Evolutionary conservation across 2,113 vertebrate species (phyloP).

Genomic region (Nettapus auritus): DNA sequence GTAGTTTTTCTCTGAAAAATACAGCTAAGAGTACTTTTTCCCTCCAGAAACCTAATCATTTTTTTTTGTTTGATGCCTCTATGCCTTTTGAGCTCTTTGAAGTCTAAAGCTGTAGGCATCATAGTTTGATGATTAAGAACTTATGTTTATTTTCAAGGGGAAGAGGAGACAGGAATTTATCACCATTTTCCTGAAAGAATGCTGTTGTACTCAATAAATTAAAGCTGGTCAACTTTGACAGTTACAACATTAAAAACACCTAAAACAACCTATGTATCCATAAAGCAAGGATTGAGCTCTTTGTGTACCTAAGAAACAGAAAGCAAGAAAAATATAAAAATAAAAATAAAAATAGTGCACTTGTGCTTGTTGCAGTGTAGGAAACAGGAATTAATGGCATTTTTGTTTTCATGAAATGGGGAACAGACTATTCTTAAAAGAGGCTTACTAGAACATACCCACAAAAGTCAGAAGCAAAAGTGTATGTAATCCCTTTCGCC

Average conservation of each 20-base stretch:
- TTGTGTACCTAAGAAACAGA: not conserved
- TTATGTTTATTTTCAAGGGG: not conserved
- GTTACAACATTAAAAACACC: not conserved
- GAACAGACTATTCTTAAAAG: not conserved
- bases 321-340: not conserved
- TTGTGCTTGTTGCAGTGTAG: not conserved
- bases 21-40: not conserved
- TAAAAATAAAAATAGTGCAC: not conserved
- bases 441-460: not conserved
- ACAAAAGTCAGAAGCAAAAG: not conserved
- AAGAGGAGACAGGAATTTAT: not conserved
- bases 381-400: not conserved
- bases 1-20: not conserved
- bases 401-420: not conserved
- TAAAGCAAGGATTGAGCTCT: not conserved
- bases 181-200: not conserved
- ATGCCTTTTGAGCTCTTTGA: not conserved
- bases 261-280: not conserved
- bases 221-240: not conserved
- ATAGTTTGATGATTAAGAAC: not conserved
- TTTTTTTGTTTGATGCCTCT: not conserved
- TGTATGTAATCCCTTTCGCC: not conserved
- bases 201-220: not conserved
- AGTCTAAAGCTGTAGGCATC: not conserved
- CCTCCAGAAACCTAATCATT: not conserved